A percentile compares a stretch with the other conserved stretches of the same genome.
Evolutionary conservation across 1,140 invertebrate genomes (phyloP).

Genomic region (Papilio machaon): DNA sequence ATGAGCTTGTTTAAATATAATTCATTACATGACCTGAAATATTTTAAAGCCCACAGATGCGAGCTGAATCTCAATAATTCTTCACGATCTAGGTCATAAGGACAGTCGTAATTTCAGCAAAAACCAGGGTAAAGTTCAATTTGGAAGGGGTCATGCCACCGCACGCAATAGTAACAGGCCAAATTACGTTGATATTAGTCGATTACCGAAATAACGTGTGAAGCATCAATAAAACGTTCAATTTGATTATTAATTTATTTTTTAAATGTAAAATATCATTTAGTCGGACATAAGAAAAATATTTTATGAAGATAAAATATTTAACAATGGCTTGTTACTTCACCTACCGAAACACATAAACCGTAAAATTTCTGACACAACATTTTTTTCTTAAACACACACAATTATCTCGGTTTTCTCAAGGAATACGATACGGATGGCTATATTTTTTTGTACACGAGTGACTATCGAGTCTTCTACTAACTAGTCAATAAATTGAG

Average conservation of each 20-base stretch:
- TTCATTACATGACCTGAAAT: too few relatives aligned
- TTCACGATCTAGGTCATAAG: slow-evolving; percentile 15
- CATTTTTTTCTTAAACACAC: background rate
- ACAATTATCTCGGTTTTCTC: background rate
- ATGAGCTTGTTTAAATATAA: too few relatives aligned
- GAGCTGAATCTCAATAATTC: slow-evolving; percentile 23
- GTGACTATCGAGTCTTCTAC: background rate
- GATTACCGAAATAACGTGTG: background rate
- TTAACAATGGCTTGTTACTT: too few relatives aligned
- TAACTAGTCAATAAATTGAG: background rate
- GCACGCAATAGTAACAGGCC: background rate
- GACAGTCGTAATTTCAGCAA: slow-evolving; percentile 8
- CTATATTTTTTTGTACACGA: background rate
- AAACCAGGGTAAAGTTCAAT: slow-evolving; percentile 32
- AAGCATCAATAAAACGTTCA: background rate
- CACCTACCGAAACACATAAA: too few relatives aligned
- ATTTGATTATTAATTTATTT: background rate
- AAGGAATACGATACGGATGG: background rate
- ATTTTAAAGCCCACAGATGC: background rate
- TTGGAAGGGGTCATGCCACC: background rate
- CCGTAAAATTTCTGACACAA: too few relatives aligned
- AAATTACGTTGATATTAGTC: too few relatives aligned
- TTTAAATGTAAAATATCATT: background rate
- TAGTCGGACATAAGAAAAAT: background rate
- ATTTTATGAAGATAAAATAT: too few relatives aligned